Evolutionary conservation across 2,113 vertebrate species (phyloP).

Genomic region (Pitta sordida): DNA sequence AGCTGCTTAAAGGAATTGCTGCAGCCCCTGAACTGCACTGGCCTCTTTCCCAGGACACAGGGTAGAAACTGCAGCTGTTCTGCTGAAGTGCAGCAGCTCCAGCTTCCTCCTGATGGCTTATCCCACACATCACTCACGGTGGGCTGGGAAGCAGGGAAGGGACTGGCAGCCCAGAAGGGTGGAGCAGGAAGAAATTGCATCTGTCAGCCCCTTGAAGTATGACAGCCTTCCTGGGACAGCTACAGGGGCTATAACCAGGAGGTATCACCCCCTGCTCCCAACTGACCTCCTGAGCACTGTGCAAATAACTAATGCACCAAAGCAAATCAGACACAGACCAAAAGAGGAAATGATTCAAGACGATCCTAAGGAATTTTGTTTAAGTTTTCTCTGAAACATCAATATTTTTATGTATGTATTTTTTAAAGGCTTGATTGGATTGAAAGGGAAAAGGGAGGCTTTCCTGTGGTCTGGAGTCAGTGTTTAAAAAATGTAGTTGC

Average conservation of each 20-base stretch:
- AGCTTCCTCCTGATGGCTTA: background rate
- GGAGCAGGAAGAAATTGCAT: background rate
- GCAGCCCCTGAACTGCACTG: background rate
- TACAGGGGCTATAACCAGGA: fast-evolving
- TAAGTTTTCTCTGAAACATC: background rate
- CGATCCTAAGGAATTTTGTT: background rate
- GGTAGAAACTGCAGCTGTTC: background rate
- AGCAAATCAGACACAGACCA: background rate
- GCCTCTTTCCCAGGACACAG: background rate
- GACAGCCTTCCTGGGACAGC: background rate
- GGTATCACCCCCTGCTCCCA: background rate
- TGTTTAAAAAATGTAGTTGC: background rate
- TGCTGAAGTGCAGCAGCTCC: background rate
- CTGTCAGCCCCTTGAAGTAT: fast-evolving
- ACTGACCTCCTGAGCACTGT: background rate
- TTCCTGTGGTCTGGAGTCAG: background rate
- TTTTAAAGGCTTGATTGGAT: background rate
- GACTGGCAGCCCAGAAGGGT: background rate
- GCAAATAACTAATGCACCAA: background rate
- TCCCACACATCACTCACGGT: fast-evolving
- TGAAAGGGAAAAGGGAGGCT: background rate
- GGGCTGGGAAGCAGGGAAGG: background rate
- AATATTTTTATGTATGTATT: background rate
- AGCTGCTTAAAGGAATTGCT: background rate
- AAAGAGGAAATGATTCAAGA: background rate